Conservation (phyloP, 2,888 invertebrate genomes). For the Lutraria lutraria region DNA sequence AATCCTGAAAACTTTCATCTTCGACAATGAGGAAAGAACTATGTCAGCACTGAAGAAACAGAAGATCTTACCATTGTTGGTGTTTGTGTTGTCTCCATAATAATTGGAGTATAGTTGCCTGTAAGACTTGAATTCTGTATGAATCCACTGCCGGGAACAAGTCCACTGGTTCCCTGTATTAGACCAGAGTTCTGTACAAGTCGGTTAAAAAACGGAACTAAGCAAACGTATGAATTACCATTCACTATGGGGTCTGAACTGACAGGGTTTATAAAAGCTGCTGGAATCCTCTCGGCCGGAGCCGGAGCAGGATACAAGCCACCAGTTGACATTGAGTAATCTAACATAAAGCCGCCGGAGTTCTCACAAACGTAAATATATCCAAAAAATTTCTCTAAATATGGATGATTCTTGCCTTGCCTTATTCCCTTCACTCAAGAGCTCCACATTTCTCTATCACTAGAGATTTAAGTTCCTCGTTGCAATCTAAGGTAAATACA, state of each 20-base stretch:
- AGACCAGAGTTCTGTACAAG: slow-evolving; percentile 67
- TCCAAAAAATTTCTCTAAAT: slow-evolving; percentile 14
- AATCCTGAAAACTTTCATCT: no score
- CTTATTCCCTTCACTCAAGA: slow-evolving; percentile 33
- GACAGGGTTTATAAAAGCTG: slow-evolving; percentile 63
- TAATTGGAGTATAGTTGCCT: slow-evolving; percentile 70
- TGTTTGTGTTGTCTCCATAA: slow-evolving; percentile 77
- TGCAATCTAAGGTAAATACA: slow-evolving; percentile 53
- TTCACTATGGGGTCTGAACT: slow-evolving; percentile 61
- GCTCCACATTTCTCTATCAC: slow-evolving; percentile 40
- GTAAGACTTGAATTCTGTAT: slow-evolving; percentile 63
- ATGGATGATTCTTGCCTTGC: not conserved
- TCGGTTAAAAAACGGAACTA: slow-evolving; percentile 69
- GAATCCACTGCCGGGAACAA: slow-evolving; percentile 59
- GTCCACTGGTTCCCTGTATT: slow-evolving; percentile 53
- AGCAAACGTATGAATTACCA: slow-evolving; percentile 65
- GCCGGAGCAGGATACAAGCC: slow-evolving; percentile 67
- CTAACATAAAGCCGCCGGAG: slow-evolving; percentile 38
- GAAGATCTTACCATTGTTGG: slow-evolving; percentile 70
- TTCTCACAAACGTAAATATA: slow-evolving; percentile 21
- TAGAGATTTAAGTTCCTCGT: slow-evolving; percentile 34
- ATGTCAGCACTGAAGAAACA: not conserved
- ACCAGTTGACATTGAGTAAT: slow-evolving; percentile 65
- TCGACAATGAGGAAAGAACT: not conserved
- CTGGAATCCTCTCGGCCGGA: slow-evolving; percentile 62